phyloP scores from a whole-genome alignment of 2,888 invertebrate genomes.

The Leptinotarsa tumamoca region DNA sequence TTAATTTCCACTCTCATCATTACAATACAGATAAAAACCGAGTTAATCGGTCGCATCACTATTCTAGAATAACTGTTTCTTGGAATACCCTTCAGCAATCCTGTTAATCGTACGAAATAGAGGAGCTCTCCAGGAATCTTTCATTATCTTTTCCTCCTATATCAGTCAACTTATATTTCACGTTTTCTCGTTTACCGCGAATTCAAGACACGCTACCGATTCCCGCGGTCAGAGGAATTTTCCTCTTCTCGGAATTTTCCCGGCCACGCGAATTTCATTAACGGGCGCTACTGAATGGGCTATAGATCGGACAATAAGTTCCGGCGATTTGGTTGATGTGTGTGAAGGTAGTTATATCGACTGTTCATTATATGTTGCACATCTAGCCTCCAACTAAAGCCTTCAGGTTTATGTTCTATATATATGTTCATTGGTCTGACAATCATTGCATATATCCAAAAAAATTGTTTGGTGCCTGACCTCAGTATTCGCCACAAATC shows the following conservation, averaged over 20 bases:
- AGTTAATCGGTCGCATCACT: background rate
- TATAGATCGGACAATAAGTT: background rate
- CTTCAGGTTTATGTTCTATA: no score
- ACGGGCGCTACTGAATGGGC: conserved; percentile 21
- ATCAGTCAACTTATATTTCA: conserved; percentile 2
- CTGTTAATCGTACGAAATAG: background rate
- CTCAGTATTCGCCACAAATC: no score
- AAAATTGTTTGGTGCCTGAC: no score
- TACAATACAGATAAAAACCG: background rate
- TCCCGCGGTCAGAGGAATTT: background rate
- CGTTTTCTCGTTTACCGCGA: conserved; percentile 9
- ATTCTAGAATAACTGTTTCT: background rate
- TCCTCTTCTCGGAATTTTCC: conserved; percentile 10
- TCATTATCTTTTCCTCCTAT: background rate
- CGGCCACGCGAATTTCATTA: conserved; percentile 17
- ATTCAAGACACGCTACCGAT: background rate
- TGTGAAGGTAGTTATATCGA: no score
- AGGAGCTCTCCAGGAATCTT: background rate
- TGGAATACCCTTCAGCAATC: background rate
- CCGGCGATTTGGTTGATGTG: no score
- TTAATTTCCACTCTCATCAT: background rate
- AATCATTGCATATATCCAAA: no score
- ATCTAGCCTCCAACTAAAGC: no score
- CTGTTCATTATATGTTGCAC: no score
- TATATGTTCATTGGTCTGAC: no score